Base-by-base conservation (phyloP, 2,797 vertebrate genomes). In the Eurystomus glaucurus region DNA sequence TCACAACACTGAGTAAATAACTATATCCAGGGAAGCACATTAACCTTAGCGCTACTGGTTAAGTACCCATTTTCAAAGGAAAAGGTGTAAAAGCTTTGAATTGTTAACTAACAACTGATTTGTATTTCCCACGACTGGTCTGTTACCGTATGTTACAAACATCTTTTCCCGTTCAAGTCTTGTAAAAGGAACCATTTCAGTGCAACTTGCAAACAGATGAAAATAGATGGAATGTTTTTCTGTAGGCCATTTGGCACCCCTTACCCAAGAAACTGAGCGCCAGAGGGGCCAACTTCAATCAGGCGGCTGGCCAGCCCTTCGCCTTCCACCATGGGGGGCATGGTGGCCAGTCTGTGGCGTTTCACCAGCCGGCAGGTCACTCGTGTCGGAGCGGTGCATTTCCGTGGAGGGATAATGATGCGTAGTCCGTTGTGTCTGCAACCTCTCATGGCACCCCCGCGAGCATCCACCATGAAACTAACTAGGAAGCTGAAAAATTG, bases 181-280 rank as follows among this genome's bases (percentile, higher is more conserved):
- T 31, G 11, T 7, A 75, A 69, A 64, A 78, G 70, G 88, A 93
- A 83, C 88, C 55, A 2, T 66, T 93, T 84, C 71, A 89, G 91
- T 16, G 52, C 79, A 50, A 83, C 9, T 66, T 33, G 22, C 20
- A 35, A 48, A 62, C 35, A 58, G 82, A 57, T 5, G 3, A 19
- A 37, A 54, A 39, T 1, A 66, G 55, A 64, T n/a, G 1, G 62
- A 50, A 14, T 3, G 19, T 77, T 93, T 85, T 83, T 83, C 61
- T 55, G 48, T 6, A 35, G 91, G 91, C 65, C 92, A 14, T 33
- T 41, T 7, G 85, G 96, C 91, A 91, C 76, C 91, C 81, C 99
- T 99, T 99, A 99, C 99, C 99, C 99, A 85, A 99, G 99, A 94
- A 99, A 99, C 98, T 99, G 99, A 77, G 99, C 99, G 90, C 99